Evolutionary conservation across 2,113 vertebrate species (phyloP).

Genomic region (Crotalus horridus): DNA sequence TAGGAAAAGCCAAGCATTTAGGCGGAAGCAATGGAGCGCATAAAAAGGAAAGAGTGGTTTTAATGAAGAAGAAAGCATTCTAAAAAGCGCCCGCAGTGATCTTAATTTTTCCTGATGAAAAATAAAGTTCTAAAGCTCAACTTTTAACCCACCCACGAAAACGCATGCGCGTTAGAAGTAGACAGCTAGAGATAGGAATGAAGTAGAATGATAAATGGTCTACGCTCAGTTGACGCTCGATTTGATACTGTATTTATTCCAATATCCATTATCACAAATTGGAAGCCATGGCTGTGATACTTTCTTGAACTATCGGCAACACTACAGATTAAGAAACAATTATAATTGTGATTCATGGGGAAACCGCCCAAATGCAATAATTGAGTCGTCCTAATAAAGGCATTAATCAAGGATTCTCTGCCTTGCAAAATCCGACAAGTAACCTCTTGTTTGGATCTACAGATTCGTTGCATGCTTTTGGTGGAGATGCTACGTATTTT

Average conservation of each 20-base stretch:
- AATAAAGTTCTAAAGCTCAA: background rate
- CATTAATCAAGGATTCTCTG: background rate
- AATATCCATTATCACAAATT: background rate
- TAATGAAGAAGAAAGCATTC: background rate
- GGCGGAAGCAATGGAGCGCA: background rate
- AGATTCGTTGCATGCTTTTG: background rate
- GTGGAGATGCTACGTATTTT: background rate
- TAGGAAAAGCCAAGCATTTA: background rate
- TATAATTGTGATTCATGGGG: background rate
- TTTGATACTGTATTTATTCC: background rate
- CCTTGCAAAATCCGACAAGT: background rate
- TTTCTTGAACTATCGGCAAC: background rate
- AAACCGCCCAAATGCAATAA: background rate
- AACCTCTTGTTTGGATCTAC: background rate
- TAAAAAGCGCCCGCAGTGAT: background rate
- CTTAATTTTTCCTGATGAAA: background rate
- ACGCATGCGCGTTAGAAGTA: rapidly evolving
- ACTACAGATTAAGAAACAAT: background rate
- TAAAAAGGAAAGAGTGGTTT: background rate
- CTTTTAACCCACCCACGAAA: rapidly evolving
- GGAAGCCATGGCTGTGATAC: background rate
- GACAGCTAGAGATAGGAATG: background rate
- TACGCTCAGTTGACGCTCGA: background rate
- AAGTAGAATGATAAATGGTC: background rate
- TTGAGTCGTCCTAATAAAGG: background rate